Evolutionary conservation across 2,797 vertebrate species (phyloP).

Genomic region (Remorina albescens): DNA sequence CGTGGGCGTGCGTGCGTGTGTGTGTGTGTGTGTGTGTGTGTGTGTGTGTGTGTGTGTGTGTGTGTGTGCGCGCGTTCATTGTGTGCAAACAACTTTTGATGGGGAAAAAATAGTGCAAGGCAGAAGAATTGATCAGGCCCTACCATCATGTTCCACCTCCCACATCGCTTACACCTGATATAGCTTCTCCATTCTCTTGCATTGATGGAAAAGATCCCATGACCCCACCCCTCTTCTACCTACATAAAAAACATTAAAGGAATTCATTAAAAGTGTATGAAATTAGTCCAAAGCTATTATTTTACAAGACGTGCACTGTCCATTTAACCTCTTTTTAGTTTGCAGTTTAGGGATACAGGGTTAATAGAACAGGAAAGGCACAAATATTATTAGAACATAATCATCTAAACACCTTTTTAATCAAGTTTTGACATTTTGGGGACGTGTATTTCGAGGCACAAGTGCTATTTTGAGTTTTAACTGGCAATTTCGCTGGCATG

Average conservation of each 20-base stretch:
- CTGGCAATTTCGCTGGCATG: conserved; percentile 50
- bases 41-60: conserved; percentile 1
- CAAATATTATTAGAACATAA: conserved; percentile 70
- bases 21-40: background rate
- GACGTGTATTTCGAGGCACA: conserved; percentile 66
- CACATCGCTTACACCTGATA: conserved; percentile 23
- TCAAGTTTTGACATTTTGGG: conserved; percentile 67
- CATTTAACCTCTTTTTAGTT: conserved; percentile 37
- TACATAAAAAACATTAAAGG: background rate
- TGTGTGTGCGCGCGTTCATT: background rate
- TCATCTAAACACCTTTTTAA: conserved; percentile 71
- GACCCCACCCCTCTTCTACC: background rate
- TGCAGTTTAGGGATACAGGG: conserved; percentile 32
- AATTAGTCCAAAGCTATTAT: background rate
- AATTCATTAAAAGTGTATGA: background rate
- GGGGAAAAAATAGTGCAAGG: conserved; percentile 22
- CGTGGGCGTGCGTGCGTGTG: background rate
- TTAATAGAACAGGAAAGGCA: conserved; percentile 54
- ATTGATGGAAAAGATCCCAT: conserved; percentile 11
- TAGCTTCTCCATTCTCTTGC: conserved; percentile 28
- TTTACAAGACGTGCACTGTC: conserved; percentile 3
- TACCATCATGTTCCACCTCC: conserved; percentile 46
- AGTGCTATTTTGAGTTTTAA: conserved; percentile 72
- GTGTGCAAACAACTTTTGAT: conserved; percentile 51
- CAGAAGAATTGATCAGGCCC: conserved; percentile 51